phyloP scores from a whole-genome alignment of 2,888 invertebrate genomes.

The Gymnosoma rotundatum region DNA sequence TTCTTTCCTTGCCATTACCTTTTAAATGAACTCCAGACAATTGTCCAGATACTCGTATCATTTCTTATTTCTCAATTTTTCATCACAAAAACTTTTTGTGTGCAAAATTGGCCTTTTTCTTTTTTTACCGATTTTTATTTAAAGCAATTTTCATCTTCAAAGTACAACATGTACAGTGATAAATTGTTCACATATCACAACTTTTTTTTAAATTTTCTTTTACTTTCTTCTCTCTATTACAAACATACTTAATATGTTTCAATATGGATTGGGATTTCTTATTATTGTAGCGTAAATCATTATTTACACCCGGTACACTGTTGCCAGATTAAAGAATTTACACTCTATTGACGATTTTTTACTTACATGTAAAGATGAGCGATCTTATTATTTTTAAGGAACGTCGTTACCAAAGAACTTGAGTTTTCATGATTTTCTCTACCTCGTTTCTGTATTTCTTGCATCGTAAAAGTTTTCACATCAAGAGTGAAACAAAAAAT shows the following conservation, averaged over 20 bases:
- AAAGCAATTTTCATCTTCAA: slow-evolving; percentile 54
- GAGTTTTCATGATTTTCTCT: too few species aligned
- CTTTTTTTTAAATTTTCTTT: slow-evolving; percentile 24
- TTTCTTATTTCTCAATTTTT: slow-evolving; percentile 27
- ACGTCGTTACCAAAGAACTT: too few species aligned
- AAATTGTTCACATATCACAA: slow-evolving; percentile 70
- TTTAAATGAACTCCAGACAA: slow-evolving; percentile 68
- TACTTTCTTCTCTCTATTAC: slow-evolving; percentile 6
- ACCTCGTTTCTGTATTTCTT: too few species aligned
- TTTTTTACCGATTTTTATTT: slow-evolving; percentile 1
- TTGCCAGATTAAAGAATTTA: too few species aligned
- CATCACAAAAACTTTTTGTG: slow-evolving; percentile 21
- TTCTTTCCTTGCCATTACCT: slow-evolving; percentile 61
- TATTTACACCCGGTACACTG: not conserved
- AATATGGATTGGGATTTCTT: slow-evolving; percentile 49
- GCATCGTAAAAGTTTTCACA: too few species aligned
- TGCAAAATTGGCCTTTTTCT: slow-evolving; percentile 14
- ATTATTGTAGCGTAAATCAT: slow-evolving; percentile 52
- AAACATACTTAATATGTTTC: not conserved
- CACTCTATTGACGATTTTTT: too few species aligned
- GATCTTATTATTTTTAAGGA: too few species aligned
- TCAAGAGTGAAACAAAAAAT: too few species aligned
- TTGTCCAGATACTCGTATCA: slow-evolving; percentile 59
- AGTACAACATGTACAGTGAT: slow-evolving; percentile 52
- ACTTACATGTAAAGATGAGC: too few species aligned